These are phyloP conservation scores for Pavo muticus DNA, from an alignment of 2,113 vertebrate genomes.

Conservation along the genomic window DNA sequence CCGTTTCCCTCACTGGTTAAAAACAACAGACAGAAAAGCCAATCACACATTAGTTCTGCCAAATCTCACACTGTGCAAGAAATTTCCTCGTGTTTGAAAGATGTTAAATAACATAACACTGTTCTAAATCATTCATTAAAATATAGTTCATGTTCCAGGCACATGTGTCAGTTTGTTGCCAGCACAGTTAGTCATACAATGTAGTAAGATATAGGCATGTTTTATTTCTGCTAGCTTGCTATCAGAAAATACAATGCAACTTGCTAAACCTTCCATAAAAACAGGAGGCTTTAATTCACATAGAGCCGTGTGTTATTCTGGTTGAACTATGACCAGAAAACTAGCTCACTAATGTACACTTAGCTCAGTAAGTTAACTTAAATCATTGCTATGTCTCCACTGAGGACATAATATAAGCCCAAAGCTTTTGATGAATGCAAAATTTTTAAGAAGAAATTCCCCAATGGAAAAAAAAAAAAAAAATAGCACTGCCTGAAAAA, in stretches of 20 bases:
- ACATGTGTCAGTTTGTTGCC: not conserved
- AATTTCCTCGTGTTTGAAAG: not conserved
- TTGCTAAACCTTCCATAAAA: not conserved
- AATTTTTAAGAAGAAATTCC: not conserved
- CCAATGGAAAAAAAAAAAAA: not conserved
- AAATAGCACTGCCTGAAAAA: not conserved
- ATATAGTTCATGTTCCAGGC: not conserved
- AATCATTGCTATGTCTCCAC: not conserved
- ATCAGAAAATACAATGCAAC: not conserved
- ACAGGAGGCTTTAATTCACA: not conserved
- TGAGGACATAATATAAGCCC: not conserved
- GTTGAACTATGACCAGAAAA: not conserved
- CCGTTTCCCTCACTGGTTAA: not conserved
- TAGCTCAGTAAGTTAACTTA: not conserved
- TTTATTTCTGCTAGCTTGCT: not conserved
- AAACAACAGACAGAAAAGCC: not conserved
- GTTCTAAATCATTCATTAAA: not conserved
- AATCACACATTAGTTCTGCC: not conserved
- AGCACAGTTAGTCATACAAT: not conserved
- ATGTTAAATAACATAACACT: not conserved
- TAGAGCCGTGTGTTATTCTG: not conserved
- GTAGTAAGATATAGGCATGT: not conserved
- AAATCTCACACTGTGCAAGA: not conserved
- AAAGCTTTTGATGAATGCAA: rapidly evolving
- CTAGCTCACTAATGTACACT: not conserved